Evolutionary conservation across 2,888 invertebrate species (phyloP), one percentile per base, ranked within the genome.

Genomic region (Drosophila tanythrix): DNA sequence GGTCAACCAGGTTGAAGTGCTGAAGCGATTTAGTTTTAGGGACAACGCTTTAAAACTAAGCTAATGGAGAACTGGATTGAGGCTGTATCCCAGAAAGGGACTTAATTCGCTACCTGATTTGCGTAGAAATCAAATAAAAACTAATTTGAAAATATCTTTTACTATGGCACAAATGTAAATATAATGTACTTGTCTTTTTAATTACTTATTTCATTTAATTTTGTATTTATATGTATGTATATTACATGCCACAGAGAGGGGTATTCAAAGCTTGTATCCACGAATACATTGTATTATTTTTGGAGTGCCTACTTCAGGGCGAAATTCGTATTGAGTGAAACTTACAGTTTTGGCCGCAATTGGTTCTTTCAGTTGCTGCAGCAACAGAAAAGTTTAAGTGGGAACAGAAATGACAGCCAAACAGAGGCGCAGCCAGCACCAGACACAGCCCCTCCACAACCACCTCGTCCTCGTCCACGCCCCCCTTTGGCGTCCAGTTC

Each of bases 321-420:
- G 27, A 8, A 50, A 18, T 15, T 31, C 29, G 27, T 3, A 8
- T 18, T 8, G 4, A n/a, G 21, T 18, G 55, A 13, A 43, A 21
- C 25, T 33, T 11, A 35, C 29, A 52, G 48, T 48, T 55, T 69
- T 55, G 59, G 66, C 53, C 69, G 7, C 64, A 60, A 78, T 80
- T 80, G 68, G 48, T 62, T 77, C 70, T 46, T 58, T 38, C 66
- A 61, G 59, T 58, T 74, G 51, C 58, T 38, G 51, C 57, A 40
- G 43, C 73, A 74, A 78, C 65, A 68, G 75, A 72, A 79, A 79
- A 72, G 63, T 75, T 72, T 69, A 73, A 79, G 66, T 76, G 73
- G 73, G 76, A 79, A 73, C 64, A 76, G 73, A 79, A 79, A 79
- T 76, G 79, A 67, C 76, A 79, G 79, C 65, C 76, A 50, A 66